Base-by-base conservation (phyloP, 2,888 invertebrate species). In the Dilophus febrilis region DNA sequence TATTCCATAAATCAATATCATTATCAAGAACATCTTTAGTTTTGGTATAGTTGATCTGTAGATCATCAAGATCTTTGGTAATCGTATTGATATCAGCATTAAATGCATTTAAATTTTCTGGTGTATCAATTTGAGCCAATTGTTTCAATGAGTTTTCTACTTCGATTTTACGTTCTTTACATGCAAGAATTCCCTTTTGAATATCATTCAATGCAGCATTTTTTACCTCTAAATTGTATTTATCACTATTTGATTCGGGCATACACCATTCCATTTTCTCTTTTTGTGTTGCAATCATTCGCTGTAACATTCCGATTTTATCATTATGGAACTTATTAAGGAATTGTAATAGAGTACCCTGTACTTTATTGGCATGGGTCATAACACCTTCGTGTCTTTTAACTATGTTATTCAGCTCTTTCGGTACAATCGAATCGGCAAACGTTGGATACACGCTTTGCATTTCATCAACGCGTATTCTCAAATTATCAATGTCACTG, bases 201-300 rank as follows among this genome's bases (percentile, higher is more conserved):
- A 86, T 78, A 45, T 88, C 87, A 42, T 67, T 65, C 28, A 91
- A 57, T 1, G 86, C 80, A 2, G 82, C 77, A 50, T 81, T 71
- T 63, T 94, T 94, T 0, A 90, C 86, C 66, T 92, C 88, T 22
- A 92, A 68, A 55, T 88, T 90, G 56, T 91, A 92, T 56, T 81
- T 81, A 54, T 94, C 92, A 52, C 86, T 88, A 27, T 79, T 77
- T 2, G 80, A 72, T 54, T 92, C 91, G 1, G 88, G 86, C 52
- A 79, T 72, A 57, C 92, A 94, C 90, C 92, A 92, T 12, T 76
- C 70, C 2, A 88, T 77, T 60, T 92, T 92, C 53, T 94, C 92
- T 45, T 80, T 79, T 47, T 84, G 76, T 2, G 82, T 77, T 38
- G 74, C 70, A 10, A 92, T 71, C 54, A 85, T 77, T 49, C 88